Evolutionary conservation across 2,888 invertebrate species (phyloP), one percentile per base, ranked within the genome.

Genomic region (Drosophila mettleri): DNA sequence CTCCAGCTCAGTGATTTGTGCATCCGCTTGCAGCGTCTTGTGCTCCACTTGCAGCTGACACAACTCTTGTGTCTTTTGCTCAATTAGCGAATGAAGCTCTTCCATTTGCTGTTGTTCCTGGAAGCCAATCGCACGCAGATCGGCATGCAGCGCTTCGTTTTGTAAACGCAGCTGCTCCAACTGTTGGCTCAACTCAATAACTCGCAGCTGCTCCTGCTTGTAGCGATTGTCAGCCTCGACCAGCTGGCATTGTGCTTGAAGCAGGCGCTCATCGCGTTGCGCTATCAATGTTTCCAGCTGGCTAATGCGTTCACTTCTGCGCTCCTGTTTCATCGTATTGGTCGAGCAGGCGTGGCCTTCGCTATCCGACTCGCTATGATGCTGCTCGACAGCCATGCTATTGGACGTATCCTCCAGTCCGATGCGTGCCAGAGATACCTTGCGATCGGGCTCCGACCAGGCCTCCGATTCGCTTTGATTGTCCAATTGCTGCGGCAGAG

Each of bases 391-490:
- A 3, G 69, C 75, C 52, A 82, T 51, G 9, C 86, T 82, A 5
- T 72, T 66, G 2, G 87, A 85, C 22, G 91, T 91, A 52, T 94
- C 94, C 55, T 93, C 93, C 3, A 95, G 88, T 0, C 97, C 97
- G 24, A 97, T 97, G 70, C 97, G 94, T 0, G 96, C 96, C 67
- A 95, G 92, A 0, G 97, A 97, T 2, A 97, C 96, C 66, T 94
- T 95, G 46, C 96, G 93, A 89, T 97, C 97, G 0, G 97, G 97
- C 89, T 97, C 97, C 0, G 97, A 97, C 95, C 97, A 97, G 33
- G 96, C 95, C 90, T 97, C 97, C 0, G 97, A 96, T 89, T 97
- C 97, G 2, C 95, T 92, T 51, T 92, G 90, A 67, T 90, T 90
- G 60, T 89, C 89, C 16, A 82, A 52, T 22, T 80, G 71, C 16